These are phyloP conservation scores for Helostoma temminkii DNA, from an alignment of 2,797 vertebrate species.

Conservation along the genomic window DNA sequence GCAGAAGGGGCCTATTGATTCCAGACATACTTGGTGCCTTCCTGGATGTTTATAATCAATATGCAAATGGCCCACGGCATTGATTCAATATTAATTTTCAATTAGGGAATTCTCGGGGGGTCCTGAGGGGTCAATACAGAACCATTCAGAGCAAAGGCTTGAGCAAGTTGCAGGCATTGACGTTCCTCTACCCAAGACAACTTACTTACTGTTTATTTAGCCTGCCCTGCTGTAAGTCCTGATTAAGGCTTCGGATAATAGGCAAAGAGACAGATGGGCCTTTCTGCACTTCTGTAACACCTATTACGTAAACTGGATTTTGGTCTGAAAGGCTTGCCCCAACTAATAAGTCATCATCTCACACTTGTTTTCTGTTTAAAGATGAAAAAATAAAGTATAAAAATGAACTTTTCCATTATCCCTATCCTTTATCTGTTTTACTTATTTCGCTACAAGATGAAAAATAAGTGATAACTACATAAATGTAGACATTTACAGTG, in stretches of 20 bases:
- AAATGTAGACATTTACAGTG: slow-evolving; percentile 24
- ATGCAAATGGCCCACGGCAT: slow-evolving; percentile 98
- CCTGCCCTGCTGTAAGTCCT: slow-evolving; percentile 86
- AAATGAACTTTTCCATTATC: slow-evolving; percentile 21
- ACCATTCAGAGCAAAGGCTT: slow-evolving; percentile 91
- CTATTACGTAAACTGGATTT: slow-evolving; percentile 76
- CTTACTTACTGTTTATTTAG: slow-evolving; percentile 93
- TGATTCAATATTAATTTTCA: slow-evolving; percentile 99
- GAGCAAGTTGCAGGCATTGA: slow-evolving; percentile 90
- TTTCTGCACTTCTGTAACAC: slow-evolving; percentile 75
- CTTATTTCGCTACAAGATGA: slow-evolving; percentile 17
- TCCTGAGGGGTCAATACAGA: slow-evolving; percentile 96
- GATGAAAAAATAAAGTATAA: slow-evolving; percentile 1
- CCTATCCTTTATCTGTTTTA: slow-evolving; percentile 6
- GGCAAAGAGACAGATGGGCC: slow-evolving; percentile 84
- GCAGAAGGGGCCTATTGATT: slow-evolving; percentile 95
- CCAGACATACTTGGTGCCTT: slow-evolving; percentile 95
- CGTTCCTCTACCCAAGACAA: slow-evolving; percentile 87
- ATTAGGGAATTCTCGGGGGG: slow-evolving; percentile 99
- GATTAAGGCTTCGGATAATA: slow-evolving; percentile 85
- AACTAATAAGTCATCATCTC: slow-evolving; percentile 80
- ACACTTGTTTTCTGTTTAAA: slow-evolving; percentile 53
- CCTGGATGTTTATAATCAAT: slow-evolving; percentile 99
- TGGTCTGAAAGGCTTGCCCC: slow-evolving; percentile 72
- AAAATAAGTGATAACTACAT: slow-evolving; percentile 17